Evolutionary conservation across 2,113 vertebrate genomes (phyloP), one percentile per base, ranked within the genome.

Genomic region (Engystomops pustulosus): DNA sequence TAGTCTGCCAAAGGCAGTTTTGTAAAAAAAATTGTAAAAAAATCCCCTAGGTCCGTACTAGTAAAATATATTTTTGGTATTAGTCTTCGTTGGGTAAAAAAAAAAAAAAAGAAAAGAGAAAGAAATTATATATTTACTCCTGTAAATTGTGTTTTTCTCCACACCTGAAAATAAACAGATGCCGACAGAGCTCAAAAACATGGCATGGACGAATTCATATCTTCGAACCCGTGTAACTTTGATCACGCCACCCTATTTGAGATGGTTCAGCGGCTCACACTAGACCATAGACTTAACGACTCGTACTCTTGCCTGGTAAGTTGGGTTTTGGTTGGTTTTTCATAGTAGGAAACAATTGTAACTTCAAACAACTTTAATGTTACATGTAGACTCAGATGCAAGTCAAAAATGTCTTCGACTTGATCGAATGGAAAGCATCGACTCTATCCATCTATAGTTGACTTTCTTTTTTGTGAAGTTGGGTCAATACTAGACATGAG

Each of bases 131-230:
- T 41, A 6, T 7, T 74, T 92, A 87, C 91, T 90, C 93, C 90
- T 93, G 9, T 97, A 94, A 95, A 93, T 92, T 93, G 88, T 95
- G 90, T 93, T 94, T 95, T 96, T 95, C 93, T 95, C 95, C 94
- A 94, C 95, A 96, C 97, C 93, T 97, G 91, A 95, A 97, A 95
- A 96, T 87, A 93, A 95, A 96, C 95, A 99, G 98, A 99, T 91
- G 98, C 98, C 91, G 98, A 99, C 93, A 96, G 98, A 91, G 98
- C 98, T 86, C 98, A 99, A 94, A 99, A 99, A 88, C 98, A 99
- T 87, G 98, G 98, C 90, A 99, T 99, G 98, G 98, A 99, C 88
- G 98, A 99, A 94, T 99, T 99, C 91, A 99, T 99, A 93, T 99
- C 98, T 84, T 97, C 98, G 87, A 99, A 99, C 91, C 98, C 98